These are phyloP conservation scores for Ptychadena robeensis DNA, from an alignment of 2,797 vertebrate species.

Conservation along the genomic window DNA sequence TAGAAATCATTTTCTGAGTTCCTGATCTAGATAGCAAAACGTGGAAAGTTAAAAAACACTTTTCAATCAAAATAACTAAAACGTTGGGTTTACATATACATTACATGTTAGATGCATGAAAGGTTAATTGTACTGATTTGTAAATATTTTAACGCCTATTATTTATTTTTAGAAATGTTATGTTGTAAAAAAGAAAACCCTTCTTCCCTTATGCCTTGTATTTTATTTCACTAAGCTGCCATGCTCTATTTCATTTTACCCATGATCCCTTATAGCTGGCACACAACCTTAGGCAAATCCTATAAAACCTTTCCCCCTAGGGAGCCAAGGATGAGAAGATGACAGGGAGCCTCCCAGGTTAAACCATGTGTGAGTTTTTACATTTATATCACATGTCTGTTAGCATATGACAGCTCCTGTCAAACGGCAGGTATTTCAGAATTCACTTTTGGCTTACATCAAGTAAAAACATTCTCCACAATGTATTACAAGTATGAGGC, in stretches of 20 bases:
- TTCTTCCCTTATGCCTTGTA: background rate
- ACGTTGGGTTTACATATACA: too few relatives aligned
- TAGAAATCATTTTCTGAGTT: too few relatives aligned
- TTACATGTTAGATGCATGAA: background rate
- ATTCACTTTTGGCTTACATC: background rate
- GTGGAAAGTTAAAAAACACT: too few relatives aligned
- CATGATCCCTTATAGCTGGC: background rate
- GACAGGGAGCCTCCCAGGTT: background rate
- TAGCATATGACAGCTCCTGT: slow-evolving; percentile 5
- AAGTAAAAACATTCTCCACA: background rate
- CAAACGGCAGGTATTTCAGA: background rate
- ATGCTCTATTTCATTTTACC: background rate
- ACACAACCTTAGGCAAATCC: background rate
- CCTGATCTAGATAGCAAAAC: too few relatives aligned
- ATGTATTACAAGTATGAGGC: background rate
- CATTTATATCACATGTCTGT: background rate
- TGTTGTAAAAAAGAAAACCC: background rate
- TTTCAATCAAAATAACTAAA: too few relatives aligned
- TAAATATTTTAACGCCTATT: background rate
- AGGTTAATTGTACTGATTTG: background rate
- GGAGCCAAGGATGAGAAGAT: background rate
- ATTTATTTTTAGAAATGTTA: too few relatives aligned
- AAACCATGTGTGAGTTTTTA: background rate
- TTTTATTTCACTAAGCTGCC: background rate
- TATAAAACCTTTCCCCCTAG: background rate